Evolutionary conservation across 2,797 vertebrate species (phyloP), one percentile per base, ranked within the genome.

Genomic region (Buphagus erythrorhynchus): DNA sequence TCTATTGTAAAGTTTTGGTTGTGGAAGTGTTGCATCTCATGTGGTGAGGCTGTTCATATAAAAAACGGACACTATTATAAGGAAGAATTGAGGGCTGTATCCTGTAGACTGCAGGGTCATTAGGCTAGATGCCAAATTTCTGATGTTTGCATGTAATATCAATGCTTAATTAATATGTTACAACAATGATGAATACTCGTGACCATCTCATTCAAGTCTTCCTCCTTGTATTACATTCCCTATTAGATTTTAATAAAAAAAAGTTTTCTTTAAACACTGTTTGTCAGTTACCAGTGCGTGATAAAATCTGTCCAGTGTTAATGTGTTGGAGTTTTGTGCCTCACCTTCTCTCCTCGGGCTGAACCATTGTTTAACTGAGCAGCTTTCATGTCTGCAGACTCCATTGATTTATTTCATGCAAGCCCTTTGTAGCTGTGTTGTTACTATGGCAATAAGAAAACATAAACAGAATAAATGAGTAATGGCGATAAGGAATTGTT

Each of bases 351-450:
- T 38, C 79, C 67, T 82, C 2, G 0, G 5, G 49, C 38, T 42
- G 49, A 88, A 33, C 40, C 4, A 8, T 29, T 91, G 78, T 97
- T 94, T 81, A 86, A 78, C n/a, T 45, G 86, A 92, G 61, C 59
- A 82, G 65, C 59, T 93, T 80, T 91, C 57, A 55, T 11, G 28
- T 61, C 79, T 80, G 66, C 74, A 76, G 83, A 10, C 62, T 93
- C 76, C 90, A 91, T 73, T 91, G 96, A 97, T 97, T 96, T 92
- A 97, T 97, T 96, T 93, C 67, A 48, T 77, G 43, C 59, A 54
- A 88, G 81, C 65, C 88, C 89, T 92, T 96, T 95, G 88, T 92
- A 88, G 86, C 68, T 79, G 36, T 57, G 51, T 67, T 86, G 95
- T 97, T 96, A 58, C 97, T 75, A 90, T 93, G 88, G 83, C 48